phyloP scores from a whole-genome alignment of 2,113 vertebrate genomes.

The Protomyctophum bolini region DNA sequence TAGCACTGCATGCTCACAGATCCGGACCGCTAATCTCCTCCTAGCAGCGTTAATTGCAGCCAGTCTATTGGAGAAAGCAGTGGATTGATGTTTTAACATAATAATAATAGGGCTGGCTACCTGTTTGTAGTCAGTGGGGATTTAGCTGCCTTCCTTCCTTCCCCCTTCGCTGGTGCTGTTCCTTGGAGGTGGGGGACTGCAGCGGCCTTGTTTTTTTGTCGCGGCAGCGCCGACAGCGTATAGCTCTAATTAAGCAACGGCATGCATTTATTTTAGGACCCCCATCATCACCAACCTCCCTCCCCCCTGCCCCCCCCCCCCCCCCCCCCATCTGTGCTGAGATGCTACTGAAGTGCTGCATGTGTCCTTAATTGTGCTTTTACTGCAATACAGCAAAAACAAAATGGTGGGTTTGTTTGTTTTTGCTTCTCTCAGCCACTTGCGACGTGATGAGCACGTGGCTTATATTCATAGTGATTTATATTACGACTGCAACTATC shows the following conservation, averaged over 20 bases:
- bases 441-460: no score
- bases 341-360: constrained; percentile 48
- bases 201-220: constrained; percentile 24
- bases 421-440: background rate
- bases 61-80: constrained; percentile 7
- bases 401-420: constrained; percentile 31
- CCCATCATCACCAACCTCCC: background rate
- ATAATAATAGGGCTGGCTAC: constrained; percentile 25
- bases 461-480: background rate
- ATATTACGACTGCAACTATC: background rate
- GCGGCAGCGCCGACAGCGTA: constrained; percentile 28
- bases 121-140: constrained; percentile 28
- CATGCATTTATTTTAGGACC: constrained; percentile 16
- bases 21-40: constrained; percentile 1
- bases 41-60: constrained; percentile 16
- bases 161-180: background rate
- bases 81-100: constrained; percentile 26
- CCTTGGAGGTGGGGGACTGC: constrained; percentile 4
- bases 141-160: constrained; percentile 25
- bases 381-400: constrained; percentile 31
- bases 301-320: constrained; percentile 15
- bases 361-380: constrained; percentile 41
- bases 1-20: background rate
- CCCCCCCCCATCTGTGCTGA: constrained; percentile 32
- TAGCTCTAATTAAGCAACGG: constrained; percentile 48